A percentile compares a stretch with the other conserved stretches of the same genome.
Evolutionary conservation across 1,140 invertebrate species (phyloP).

Genomic region (Pantala flavescens): DNA sequence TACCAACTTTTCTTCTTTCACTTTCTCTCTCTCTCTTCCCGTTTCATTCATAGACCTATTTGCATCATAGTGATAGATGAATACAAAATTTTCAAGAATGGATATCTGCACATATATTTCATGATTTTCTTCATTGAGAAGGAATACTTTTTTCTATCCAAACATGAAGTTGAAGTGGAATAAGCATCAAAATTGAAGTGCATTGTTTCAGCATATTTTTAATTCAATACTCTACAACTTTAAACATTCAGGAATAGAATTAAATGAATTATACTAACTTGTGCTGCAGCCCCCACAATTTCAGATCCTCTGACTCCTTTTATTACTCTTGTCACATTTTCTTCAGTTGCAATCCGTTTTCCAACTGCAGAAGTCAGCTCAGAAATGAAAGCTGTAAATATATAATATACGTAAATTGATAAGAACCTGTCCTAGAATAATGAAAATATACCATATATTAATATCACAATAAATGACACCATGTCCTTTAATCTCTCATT

Average conservation of each 20-base stretch:
- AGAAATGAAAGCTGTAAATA: not conserved
- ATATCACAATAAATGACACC: too few relatives aligned
- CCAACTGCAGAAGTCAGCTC: not conserved
- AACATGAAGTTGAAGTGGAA: too few relatives aligned
- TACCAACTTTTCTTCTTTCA: not conserved
- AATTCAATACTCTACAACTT: not conserved
- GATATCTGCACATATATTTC: too few relatives aligned
- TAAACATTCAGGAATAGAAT: not conserved
- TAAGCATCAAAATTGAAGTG: not conserved
- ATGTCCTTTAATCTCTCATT: too few relatives aligned
- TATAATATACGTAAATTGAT: not conserved
- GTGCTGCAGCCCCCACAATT: not conserved
- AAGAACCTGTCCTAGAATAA: too few relatives aligned
- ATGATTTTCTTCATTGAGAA: too few relatives aligned
- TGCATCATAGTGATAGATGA: too few relatives aligned
- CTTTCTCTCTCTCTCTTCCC: not conserved
- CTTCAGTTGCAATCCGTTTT: not conserved
- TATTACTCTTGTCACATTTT: not conserved
- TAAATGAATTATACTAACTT: not conserved
- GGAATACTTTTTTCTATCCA: too few relatives aligned
- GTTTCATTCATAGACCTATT: not conserved
- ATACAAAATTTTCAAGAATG: too few relatives aligned
- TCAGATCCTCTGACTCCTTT: not conserved
- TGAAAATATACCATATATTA: too few relatives aligned
- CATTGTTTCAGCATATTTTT: not conserved